Base-by-base conservation (phyloP, 2,113 vertebrate species). In the Grallaria varia region DNA sequence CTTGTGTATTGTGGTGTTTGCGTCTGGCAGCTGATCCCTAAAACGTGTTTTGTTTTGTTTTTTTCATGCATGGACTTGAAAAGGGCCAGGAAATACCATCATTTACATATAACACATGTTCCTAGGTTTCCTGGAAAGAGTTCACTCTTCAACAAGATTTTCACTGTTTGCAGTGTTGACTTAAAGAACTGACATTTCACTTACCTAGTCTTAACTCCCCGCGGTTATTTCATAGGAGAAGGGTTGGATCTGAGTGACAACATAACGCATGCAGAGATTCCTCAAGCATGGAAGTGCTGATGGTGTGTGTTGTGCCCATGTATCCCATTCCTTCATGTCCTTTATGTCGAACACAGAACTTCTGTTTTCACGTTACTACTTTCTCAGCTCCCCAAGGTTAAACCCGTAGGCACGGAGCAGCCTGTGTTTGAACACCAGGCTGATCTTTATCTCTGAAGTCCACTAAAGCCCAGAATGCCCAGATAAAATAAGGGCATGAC, bases 31-130 rank as follows among this genome's bases (percentile, higher is more conserved):
- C 85, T 84, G 79, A 75, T 91, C 87, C 82, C 76, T 91, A 86
- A 96, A 94, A 83, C 0, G 0, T 94, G 83, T 87, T 87, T 52
- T 90, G 31, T 93, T 93, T 69, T 85, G 58, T 84, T 92, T 84
- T 95, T 96, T 96, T 89, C 93, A 88, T 95, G 96, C 95, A 96
- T 96, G 94, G 89, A 95, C 91, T 96, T 97, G 86, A 95, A 81
- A 94, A 91, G 73, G 87, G 92, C 60, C 58, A 40, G 77, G 67
- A 87, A 87, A 87, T 94, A 60, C n/a, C 45, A 73, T 94, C 82
- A 89, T 94, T 93, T 87, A 33, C 77, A 89, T 87, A 66, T 95
- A 85, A 78, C 86, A 75, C 80, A 30, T 83, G 76, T 93, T 96
- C 80, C 72, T 94, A 93, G 67, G 84, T 85, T 84, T 72, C 30